Evolutionary conservation across 2,113 vertebrate genomes (phyloP), one percentile per base, ranked within the genome.

Genomic region (Lagenorhynchus albirostris): DNA sequence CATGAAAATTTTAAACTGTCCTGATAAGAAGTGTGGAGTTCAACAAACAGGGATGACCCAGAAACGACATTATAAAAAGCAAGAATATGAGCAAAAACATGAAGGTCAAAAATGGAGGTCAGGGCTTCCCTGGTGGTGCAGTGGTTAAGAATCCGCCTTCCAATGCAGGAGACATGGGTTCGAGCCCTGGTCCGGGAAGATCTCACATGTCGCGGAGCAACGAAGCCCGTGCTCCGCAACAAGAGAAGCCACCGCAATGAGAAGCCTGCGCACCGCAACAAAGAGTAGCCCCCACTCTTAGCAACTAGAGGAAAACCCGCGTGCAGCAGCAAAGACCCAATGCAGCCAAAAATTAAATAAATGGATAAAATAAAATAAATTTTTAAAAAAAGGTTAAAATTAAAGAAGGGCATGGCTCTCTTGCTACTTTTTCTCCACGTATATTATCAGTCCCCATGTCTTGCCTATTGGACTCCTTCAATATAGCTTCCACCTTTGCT

Each of bases 371-470:
- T 53, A 53, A 53, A 53, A 53, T 17, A 53, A 53, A 53, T 50
- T 53, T 53, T 17, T 6, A 0, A 1, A 17, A 53, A 53, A 53
- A 95, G 55, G 41, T 18, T 12, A 23, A n/a, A 63, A 38, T 26
- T 26, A 70, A 29, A 89, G 41, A 58, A 53, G 25, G 47, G 5
- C 0, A 1, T 11, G 15, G 2, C 12, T 21, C 38, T 70, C 36
- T 38, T 41, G 44, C 11, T 21, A 7, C 2, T 31, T 65, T 13
- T 13, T 20, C 25, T 83, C 80, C 12, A n/a, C 0, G 0, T 6
- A 4, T 6, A 21, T 26, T 26, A 83, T 33, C 58, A 14, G 29
- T 18, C 21, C 15, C 38, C 15, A 6, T 6, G 2, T n/a, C 15
- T 14, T 8, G 20, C 4, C 38, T 73, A n/a, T 31, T 33, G 26